A percentile compares a stretch with the other conserved stretches of the same genome.
These are phyloP conservation scores for Cristatella mucedo DNA, from an alignment of 2,888 invertebrate species.

Conservation along the genomic window DNA sequence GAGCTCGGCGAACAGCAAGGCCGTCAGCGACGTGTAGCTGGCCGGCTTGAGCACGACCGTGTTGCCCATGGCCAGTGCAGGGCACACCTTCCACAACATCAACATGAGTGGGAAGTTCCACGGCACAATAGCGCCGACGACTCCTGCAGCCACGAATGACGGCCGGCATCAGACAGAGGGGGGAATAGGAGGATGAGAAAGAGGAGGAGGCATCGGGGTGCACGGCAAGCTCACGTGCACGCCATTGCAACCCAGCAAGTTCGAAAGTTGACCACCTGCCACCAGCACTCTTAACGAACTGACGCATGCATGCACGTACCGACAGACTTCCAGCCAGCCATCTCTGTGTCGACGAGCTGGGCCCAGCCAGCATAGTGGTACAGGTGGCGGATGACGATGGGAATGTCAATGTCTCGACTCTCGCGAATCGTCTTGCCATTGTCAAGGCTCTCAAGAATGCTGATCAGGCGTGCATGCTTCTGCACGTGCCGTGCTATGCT, in stretches of 20 bases:
- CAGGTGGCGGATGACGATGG: slow-evolving; percentile 41
- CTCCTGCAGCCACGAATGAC: slow-evolving; percentile 27
- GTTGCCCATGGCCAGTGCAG: slow-evolving; percentile 43
- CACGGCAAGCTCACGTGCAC: too few species aligned
- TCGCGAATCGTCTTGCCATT: slow-evolving; percentile 40
- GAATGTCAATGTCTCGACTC: slow-evolving; percentile 38
- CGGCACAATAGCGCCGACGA: slow-evolving; percentile 39
- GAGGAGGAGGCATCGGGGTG: too few species aligned
- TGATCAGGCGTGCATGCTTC: slow-evolving; percentile 40
- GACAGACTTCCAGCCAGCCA: slow-evolving; percentile 37
- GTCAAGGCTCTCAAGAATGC: slow-evolving; percentile 41
- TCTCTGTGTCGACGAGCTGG: slow-evolving; percentile 34
- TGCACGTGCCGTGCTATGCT: slow-evolving; percentile 43
- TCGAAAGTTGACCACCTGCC: too few species aligned
- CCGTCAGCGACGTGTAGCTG: slow-evolving; percentile 36
- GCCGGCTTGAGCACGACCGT: slow-evolving; percentile 41
- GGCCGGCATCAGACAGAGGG: neutral
- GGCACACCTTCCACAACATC: slow-evolving; percentile 41
- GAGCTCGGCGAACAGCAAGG: slow-evolving; percentile 40
- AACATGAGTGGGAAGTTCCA: slow-evolving; percentile 41
- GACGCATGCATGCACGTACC: too few species aligned
- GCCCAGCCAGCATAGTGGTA: slow-evolving; percentile 44
- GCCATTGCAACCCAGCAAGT: too few species aligned
- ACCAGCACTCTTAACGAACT: too few species aligned
- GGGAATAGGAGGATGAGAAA: too few species aligned